A percentile compares a stretch with the other conserved stretches of the same genome.
Evolutionary conservation across 92 coral and sea anemone species (phyloP).

Genomic region (Pocillopora grandis): DNA sequence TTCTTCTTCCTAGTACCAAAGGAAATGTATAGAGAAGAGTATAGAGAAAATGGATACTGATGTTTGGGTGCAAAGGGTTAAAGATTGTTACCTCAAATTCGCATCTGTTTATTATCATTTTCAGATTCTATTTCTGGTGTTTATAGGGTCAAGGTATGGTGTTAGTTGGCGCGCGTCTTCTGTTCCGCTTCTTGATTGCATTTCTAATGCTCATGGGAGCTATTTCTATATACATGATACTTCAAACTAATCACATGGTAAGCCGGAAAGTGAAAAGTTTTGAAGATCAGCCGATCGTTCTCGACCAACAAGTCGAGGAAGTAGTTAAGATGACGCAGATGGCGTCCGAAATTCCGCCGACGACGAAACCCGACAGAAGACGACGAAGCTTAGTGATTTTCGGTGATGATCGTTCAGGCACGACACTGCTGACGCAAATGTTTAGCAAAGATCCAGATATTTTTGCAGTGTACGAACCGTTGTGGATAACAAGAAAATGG

Average conservation of each 20-base stretch:
- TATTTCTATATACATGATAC: conserved; percentile 12
- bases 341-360: background rate
- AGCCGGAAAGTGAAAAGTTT: background rate
- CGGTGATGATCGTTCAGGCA: conserved; percentile 55
- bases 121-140: conserved; percentile 7
- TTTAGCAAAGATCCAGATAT: conserved; percentile 37
- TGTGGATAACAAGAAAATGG: conserved; percentile 40
- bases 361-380: conserved; percentile 9
- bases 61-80: no score
- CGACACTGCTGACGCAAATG: conserved; percentile 45
- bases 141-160: background rate
- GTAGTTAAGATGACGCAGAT: background rate
- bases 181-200: conserved; percentile 20
- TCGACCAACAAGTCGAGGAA: background rate
- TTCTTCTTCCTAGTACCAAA: no score
- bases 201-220: conserved; percentile 6
- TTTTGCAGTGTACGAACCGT: conserved; percentile 48
- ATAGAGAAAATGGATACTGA: no score
- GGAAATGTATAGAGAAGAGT: no score
- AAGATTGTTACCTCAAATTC: no score
- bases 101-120: background rate
- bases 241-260: background rate
- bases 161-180: background rate
- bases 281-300: background rate
- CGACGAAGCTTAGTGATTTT: conserved; percentile 51